Base-by-base conservation (phyloP, 2,888 invertebrate species). In the Morinoia aosen region DNA sequence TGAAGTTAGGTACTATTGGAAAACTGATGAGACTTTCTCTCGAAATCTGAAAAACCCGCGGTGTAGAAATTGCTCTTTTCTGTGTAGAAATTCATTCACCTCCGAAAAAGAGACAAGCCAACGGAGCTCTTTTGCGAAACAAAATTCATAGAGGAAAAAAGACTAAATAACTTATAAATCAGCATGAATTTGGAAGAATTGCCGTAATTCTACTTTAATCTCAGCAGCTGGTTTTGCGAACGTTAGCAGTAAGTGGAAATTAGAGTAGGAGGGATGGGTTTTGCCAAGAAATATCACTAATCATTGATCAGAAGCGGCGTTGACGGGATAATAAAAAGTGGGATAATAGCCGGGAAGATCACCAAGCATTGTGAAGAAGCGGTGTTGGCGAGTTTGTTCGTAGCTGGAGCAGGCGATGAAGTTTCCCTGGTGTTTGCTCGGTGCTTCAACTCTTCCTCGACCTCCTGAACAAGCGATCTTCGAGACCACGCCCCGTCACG, bases 401-500 rank as follows among this genome's bases (percentile, higher is more conserved):
- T 93, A 57, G 93, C 57, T 57, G 33, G n/a, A 33, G 57, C 93
- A 33, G 95, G 95, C 64, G 40, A 95, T 95, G 95, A 95, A 64
- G 95, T 61, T 57, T 64, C 95, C 95, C 16, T 61, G 95, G 40
- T n/a, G 95, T n/a, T 48, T 95, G 40, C 95, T 95, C n/a, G 95
- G 95, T 40, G 95, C 95, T 33, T 95, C 95, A 61, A 58, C 95
- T 61, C 58, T 95, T 14, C 95, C 95, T 33, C 95, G 95, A 33
- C 95, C 95, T 48, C 95, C 95, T 95, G 95, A 95, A 64, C 40
- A 58, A 19, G 5, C 19, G 25, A 58, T 33, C 39, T 39, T 39
- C 19, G n/a, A 33, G 25, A 57, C 93, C 57, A 33, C 93, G 48
- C 56, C 57, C 12, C n/a, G 16, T 48, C 58, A 93, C 57, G 48